Conservation (phyloP, 1,140 invertebrate genomes). For the Chelonus insularis region DNA sequence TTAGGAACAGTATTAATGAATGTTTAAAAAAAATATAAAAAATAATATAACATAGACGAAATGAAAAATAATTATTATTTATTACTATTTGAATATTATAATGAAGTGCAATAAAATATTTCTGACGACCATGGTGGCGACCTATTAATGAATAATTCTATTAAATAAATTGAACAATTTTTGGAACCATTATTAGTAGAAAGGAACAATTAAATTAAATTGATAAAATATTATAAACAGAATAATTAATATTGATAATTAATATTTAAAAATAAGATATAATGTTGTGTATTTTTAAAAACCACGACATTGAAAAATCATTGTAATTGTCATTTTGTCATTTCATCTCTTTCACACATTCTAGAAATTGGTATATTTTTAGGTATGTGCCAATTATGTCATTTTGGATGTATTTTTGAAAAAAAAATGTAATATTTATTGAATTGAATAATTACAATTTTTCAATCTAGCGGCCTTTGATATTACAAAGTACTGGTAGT, state of each 20-base stretch:
- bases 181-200: too few relatives aligned
- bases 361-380: constrained; percentile 15
- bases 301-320: constrained; percentile 4
- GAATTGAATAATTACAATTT: constrained; percentile 1
- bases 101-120: too few relatives aligned
- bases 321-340: neutral
- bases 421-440: neutral
- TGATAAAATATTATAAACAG: too few relatives aligned
- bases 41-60: too few relatives aligned
- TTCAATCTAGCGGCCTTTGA: constrained; percentile 22
- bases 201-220: too few relatives aligned
- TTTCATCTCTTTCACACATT: neutral
- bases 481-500: neutral
- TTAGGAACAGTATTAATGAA: too few relatives aligned
- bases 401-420: constrained; percentile 5
- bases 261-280: too few relatives aligned
- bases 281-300: too few relatives aligned
- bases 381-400: neutral
- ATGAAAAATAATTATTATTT: too few relatives aligned
- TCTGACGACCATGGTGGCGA: constrained; percentile 48
- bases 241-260: too few relatives aligned
- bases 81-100: too few relatives aligned
- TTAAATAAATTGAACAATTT: neutral
- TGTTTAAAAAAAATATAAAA: too few relatives aligned
- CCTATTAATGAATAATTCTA: constrained; percentile 26